Evolutionary conservation across 2,797 vertebrate species (phyloP).

Genomic region (Stomatorhinus walkeri): DNA sequence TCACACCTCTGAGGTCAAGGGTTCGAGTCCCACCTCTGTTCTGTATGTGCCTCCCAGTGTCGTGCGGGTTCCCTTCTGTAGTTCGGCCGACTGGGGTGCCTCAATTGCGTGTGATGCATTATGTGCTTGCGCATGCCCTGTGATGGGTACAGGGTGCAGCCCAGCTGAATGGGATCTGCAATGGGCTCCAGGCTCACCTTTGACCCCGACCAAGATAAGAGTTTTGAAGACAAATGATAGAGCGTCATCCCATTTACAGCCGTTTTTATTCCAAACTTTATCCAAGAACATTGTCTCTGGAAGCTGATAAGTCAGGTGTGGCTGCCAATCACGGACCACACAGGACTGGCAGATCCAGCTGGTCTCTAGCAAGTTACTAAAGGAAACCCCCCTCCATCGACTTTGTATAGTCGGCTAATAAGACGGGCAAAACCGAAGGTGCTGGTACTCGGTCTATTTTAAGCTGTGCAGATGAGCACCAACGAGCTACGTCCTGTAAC

Average conservation of each 20-base stretch:
- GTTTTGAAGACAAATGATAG: background rate
- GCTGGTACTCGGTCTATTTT: background rate
- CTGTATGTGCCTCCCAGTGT: background rate
- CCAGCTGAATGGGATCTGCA: background rate
- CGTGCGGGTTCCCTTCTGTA: background rate
- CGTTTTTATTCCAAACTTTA: background rate
- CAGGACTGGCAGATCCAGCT: background rate
- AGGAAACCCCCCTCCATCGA: background rate
- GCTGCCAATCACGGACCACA: background rate
- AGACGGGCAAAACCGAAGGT: background rate
- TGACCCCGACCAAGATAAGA: background rate
- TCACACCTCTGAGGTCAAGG: background rate
- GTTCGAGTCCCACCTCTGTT: background rate
- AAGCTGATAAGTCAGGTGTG: background rate
- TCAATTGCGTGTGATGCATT: background rate
- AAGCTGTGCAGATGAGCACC: background rate
- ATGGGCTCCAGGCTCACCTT: background rate
- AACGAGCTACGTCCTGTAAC: too few species aligned
- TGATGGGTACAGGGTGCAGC: background rate
- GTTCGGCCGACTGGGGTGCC: background rate
- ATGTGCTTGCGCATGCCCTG: background rate
- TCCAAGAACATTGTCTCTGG: background rate
- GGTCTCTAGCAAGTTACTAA: background rate
- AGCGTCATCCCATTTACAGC: background rate
- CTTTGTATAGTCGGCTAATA: background rate